phyloP scores from a whole-genome alignment of 2,797 vertebrate genomes.

The Dryobates pubescens region DNA sequence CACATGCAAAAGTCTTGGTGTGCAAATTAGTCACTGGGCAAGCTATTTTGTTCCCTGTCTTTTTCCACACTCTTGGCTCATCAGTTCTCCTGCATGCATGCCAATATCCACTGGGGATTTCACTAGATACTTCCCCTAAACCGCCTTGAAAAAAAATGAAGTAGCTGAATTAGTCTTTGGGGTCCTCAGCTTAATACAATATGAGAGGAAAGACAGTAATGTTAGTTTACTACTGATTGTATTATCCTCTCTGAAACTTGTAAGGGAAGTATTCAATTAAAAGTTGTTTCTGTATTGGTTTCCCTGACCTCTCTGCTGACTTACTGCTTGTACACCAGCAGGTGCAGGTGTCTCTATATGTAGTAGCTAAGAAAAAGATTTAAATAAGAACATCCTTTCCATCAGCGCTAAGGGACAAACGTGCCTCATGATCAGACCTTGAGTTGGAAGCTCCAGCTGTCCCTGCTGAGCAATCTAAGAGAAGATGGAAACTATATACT shows the following conservation, averaged over 20 bases:
- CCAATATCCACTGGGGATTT: neutral
- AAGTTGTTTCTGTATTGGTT: neutral
- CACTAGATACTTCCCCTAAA: neutral
- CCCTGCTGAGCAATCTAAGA: neutral
- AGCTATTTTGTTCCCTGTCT: neutral
- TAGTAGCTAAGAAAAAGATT: neutral
- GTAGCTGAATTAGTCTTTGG: conserved; percentile 2
- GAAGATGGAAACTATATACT: neutral
- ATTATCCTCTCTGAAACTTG: neutral
- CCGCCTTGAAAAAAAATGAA: neutral
- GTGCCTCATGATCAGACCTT: neutral
- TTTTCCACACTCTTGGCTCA: neutral
- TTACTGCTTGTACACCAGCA: neutral
- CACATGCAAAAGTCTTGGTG: neutral
- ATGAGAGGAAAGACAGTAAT: conserved; percentile 1
- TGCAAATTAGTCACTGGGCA: neutral
- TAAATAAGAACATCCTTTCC: neutral
- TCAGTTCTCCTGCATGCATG: neutral
- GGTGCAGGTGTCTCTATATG: neutral
- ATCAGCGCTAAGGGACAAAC: neutral
- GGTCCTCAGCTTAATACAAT: neutral
- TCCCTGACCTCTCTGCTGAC: neutral
- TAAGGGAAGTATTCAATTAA: neutral
- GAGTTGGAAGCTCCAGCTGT: neutral
- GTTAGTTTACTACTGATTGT: neutral